phyloP scores from a whole-genome alignment of 2,113 vertebrate genomes.

The Ochotona curzoniae region DNA sequence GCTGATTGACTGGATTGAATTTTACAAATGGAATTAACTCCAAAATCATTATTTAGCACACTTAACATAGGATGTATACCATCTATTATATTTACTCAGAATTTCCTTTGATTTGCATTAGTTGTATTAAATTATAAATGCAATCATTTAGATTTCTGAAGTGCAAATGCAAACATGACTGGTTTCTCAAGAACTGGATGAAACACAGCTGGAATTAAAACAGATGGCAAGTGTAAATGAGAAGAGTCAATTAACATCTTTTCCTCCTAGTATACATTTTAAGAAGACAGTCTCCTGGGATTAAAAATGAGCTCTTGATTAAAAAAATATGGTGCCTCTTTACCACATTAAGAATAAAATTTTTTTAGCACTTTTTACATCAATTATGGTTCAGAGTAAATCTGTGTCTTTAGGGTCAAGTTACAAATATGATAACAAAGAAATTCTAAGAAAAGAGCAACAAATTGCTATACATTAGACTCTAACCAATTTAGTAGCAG shows the following conservation, averaged over 20 bases:
- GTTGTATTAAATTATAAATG: conserved; percentile 83
- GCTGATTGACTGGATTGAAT: not conserved
- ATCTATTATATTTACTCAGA: not conserved
- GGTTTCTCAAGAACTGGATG: conserved; percentile 84
- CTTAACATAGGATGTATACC: conserved; percentile 29
- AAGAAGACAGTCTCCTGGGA: conserved; percentile 74
- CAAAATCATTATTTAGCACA: not conserved
- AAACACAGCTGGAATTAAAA: conserved; percentile 84
- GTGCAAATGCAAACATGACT: conserved; percentile 76
- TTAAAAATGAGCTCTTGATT: conserved; percentile 75
- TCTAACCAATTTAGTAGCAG: conserved; percentile 14
- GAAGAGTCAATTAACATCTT: conserved; percentile 86
- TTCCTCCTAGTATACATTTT: conserved; percentile 72
- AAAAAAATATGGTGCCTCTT: conserved; percentile 67
- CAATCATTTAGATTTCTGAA: conserved; percentile 83
- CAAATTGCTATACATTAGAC: conserved; percentile 45
- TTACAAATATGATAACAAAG: conserved; percentile 7
- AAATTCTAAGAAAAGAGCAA: conserved; percentile 30
- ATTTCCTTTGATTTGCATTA: conserved; percentile 60
- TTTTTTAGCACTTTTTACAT: conserved; percentile 48
- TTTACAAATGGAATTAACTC: not conserved
- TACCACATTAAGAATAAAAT: conserved; percentile 66
- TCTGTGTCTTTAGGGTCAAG: not conserved
- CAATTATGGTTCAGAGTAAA: conserved; percentile 43
- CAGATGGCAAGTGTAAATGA: conserved; percentile 87